Base-by-base conservation (phyloP, 2,797 vertebrate species). In the Tenualosa ilisha region DNA sequence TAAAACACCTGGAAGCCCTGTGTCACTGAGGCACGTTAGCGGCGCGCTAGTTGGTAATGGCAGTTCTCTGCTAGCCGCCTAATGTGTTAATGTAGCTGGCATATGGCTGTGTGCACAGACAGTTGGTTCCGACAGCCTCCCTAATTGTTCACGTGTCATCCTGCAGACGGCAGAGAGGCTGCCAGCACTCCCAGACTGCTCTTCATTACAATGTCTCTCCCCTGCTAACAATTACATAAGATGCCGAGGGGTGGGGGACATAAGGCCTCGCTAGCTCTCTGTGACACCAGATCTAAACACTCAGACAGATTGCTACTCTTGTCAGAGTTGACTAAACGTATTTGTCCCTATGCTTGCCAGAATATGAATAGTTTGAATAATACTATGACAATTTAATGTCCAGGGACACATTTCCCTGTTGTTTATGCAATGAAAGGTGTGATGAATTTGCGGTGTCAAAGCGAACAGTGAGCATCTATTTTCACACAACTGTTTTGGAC, bases 91-190 rank as follows among this genome's bases (percentile, higher is more conserved):
- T 83, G 31, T 63, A 50, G 54, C 87, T 84, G 87, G 84, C 89
- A 87, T 87, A 91, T 85, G 89, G 86, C 24, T 85, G 72, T 68
- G 85, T 51, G 85, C 85, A 87, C 84, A 83, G 84, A 61, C 85
- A 85, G 83, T 86, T 89, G 84, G 84, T 89, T 87, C 84, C 81
- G 86, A 89, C 82, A 86, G 86, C 65, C 83, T 82, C 83, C 56
- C 88, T 89, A 90, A 88, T 89, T 88, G 86, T 88, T 86, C 72
- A 53, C 84, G 85, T 87, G 88, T 83, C 84, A 72, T 83, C 86
- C 84, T 84, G 89, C 86, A 65, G 84, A 89, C 81, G 84, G 56
- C 84, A 85, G 88, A 84, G 40, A 85, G 31, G 49, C 50, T 83
- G 82, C 85, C 85, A 85, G 84, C 84, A 7, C 50, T 22, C 81